These are phyloP conservation scores for Cheilosia vernalis DNA, from an alignment of 2,888 invertebrate genomes.

Conservation along the genomic window DNA sequence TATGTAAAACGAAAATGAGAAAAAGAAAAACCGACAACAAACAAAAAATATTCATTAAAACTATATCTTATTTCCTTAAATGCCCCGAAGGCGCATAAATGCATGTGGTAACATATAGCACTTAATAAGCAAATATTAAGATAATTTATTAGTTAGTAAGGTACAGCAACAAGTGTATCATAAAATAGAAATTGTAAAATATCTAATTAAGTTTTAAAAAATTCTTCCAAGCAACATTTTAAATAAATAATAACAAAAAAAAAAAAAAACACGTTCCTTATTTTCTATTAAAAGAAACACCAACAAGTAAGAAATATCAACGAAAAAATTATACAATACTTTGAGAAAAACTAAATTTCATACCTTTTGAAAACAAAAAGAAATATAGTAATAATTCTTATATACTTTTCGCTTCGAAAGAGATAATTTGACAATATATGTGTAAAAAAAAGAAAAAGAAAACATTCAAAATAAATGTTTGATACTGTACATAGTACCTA, in stretches of 20 bases:
- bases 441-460: background rate
- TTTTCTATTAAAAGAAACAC: constrained; percentile 47
- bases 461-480: constrained; percentile 29
- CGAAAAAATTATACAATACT: constrained; percentile 35
- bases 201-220: constrained; percentile 16
- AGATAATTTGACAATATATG: constrained; percentile 64
- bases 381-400: constrained; percentile 25
- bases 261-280: constrained; percentile 56
- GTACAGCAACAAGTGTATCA: constrained; percentile 5
- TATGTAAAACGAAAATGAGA: background rate
- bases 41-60: background rate
- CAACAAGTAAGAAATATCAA: constrained; percentile 53
- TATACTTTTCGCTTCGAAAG: constrained; percentile 45
- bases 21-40: background rate
- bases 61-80: constrained; percentile 13
- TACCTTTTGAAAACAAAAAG: constrained; percentile 26
- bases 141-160: constrained; percentile 13
- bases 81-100: background rate
- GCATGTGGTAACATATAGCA: constrained; percentile 7
- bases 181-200: constrained; percentile 15
- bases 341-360: constrained; percentile 23
- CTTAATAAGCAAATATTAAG: constrained; percentile 9
- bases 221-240: constrained; percentile 34
- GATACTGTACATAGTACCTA: constrained; percentile 64
- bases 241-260: constrained; percentile 32